Base-by-base conservation (phyloP, 37 sponge, comb jelly and placozoan genomes). In the Ephydatia muelleri region DNA sequence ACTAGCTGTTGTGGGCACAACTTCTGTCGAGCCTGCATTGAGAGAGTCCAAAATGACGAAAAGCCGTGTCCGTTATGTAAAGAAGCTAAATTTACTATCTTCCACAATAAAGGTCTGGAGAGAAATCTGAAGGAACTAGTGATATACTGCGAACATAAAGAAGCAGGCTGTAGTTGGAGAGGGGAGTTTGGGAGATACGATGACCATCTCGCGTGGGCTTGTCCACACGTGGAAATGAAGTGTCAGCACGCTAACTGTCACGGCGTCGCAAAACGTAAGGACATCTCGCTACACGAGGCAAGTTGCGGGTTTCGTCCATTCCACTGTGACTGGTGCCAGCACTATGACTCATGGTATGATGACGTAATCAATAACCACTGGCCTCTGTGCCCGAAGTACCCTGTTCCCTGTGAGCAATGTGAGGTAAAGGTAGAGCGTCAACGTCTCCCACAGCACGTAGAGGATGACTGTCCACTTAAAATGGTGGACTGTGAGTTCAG, bases 91-190 rank as follows among this genome's bases (percentile, higher is more conserved):
- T 85, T 85, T 57, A 49, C 25, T 43, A 47, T 25, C 0, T 79
- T 85, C 65, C 72, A 73, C 12, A 65, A 85, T 35, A 77, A 78
- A 28, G 26, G 85, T 6, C 72, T 86, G 81, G 28, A 80, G 28
- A 66, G 36, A 23, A 28, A 22, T 22, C 33, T 86, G 16, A 67
- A 80, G 4, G 74, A 80, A 0, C 37, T 65, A 12, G 38, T 38
- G 0, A 81, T 86, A n/a, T 78, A 14, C 26, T 86, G 87, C 75
- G 57, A 74, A 0, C 36, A 73, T 39, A 66, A 38, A 2, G 21
- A 71, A 8, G 65, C 72, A 27, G 87, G 87, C 19, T 86, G 87
- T 73, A 13, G 37, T 27, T 86, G 87, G 87, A 86, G 65, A 22
- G 87, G 87, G 38, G 65, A 84, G n/a, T 66, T 84, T 28, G 76